phyloP scores from a whole-genome alignment of 2,113 vertebrate species.

The Dromaius novaehollandiae region DNA sequence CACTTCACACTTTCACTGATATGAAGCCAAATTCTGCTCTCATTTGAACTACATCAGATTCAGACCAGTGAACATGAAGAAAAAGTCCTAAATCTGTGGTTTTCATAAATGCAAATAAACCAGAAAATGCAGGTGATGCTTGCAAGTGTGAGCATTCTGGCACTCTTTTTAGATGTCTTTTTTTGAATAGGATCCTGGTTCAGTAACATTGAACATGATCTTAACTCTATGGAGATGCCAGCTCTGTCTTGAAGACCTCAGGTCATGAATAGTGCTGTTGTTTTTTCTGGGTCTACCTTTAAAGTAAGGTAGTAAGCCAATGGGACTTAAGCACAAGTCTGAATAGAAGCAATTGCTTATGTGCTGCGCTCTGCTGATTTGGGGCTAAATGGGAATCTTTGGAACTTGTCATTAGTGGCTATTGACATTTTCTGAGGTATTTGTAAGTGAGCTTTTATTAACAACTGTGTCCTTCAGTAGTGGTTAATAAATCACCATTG shows the following conservation, averaged over 20 bases:
- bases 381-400: background rate
- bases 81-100: background rate
- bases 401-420: background rate
- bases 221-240: background rate
- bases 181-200: background rate
- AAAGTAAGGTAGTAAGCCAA: background rate
- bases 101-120: background rate
- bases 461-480: constrained; percentile 50
- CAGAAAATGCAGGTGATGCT: background rate
- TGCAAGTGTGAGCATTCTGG: background rate
- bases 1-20: background rate
- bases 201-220: background rate
- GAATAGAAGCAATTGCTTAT: background rate
- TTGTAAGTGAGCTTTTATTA: constrained; percentile 54
- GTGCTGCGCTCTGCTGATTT: background rate
- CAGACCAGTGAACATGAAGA: background rate
- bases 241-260: background rate
- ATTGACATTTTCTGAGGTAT: background rate
- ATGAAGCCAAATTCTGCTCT: background rate
- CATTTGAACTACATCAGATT: background rate
- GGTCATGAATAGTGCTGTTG: background rate
- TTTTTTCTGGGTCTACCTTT: background rate
- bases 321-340: background rate
- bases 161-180: background rate
- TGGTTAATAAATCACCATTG: constrained; percentile 59